Evolutionary conservation across 2,113 vertebrate genomes (phyloP).

Genomic region (Hippocampus abdominalis): DNA sequence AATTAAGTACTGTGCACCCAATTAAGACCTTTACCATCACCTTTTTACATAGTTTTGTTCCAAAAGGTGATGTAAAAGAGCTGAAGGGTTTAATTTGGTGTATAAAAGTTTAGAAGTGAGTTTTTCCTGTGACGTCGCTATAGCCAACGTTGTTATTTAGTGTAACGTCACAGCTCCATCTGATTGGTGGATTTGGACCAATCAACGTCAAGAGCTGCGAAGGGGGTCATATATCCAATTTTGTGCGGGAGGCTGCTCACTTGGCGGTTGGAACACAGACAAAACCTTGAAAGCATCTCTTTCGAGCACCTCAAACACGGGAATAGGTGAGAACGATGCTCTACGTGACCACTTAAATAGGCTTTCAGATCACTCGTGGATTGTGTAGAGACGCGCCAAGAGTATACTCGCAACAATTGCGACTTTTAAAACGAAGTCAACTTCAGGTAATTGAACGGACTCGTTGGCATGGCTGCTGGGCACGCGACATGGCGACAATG

Average conservation of each 20-base stretch:
- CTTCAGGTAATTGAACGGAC: not conserved
- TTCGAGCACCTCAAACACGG: slow-evolving; percentile 9
- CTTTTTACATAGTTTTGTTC: not conserved
- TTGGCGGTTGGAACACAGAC: slow-evolving; percentile 35
- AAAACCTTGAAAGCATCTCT: not conserved
- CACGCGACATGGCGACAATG: not conserved
- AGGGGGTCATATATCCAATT: slow-evolving; percentile 44
- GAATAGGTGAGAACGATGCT: slow-evolving; percentile 55
- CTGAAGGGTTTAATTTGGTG: not conserved
- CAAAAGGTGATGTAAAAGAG: not conserved
- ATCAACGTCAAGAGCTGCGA: slow-evolving; percentile 17
- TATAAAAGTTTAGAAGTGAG: not conserved
- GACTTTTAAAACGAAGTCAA: not conserved
- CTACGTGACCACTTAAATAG: slow-evolving; percentile 19
- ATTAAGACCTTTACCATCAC: not conserved
- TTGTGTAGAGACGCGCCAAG: not conserved
- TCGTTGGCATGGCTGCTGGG: slow-evolving; percentile 13
- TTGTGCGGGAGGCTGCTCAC: slow-evolving; percentile 65
- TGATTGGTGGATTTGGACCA: slow-evolving; percentile 57
- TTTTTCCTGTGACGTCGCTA: not conserved
- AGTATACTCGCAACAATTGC: not conserved
- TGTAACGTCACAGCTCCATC: not conserved
- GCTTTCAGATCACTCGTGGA: slow-evolving; percentile 2
- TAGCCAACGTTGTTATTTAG: not conserved
- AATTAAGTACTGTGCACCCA: not conserved